These are phyloP conservation scores for Athalia circularis DNA, from an alignment of 2,888 invertebrate genomes.

Conservation along the genomic window DNA sequence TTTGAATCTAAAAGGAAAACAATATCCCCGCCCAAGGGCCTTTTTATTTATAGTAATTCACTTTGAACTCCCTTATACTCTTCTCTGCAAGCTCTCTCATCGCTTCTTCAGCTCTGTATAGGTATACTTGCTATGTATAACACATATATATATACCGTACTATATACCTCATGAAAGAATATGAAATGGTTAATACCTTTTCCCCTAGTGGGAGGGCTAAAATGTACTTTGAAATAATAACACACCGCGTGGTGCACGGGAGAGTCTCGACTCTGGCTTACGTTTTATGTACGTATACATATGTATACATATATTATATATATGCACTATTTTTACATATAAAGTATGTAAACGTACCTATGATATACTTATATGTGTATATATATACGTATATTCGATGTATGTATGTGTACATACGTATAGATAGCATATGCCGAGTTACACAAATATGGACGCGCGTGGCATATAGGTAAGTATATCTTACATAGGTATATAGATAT, in stretches of 20 bases:
- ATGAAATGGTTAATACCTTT: conserved; percentile 40
- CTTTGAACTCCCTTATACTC: conserved; percentile 24
- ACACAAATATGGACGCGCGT: background rate
- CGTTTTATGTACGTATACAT: background rate
- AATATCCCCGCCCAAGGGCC: conserved; percentile 11
- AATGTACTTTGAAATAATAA: conserved; percentile 48
- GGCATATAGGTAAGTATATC: background rate
- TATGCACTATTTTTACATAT: background rate
- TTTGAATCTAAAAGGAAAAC: conserved; percentile 8
- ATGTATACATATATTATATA: background rate
- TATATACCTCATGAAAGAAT: conserved; percentile 30
- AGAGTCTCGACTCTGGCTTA: conserved; percentile 9
- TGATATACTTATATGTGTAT: background rate
- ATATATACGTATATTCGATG: background rate
- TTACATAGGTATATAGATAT: background rate
- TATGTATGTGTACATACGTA: conserved; percentile 2
- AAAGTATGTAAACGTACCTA: background rate
- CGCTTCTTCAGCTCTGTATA: background rate
- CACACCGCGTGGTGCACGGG: conserved; percentile 30
- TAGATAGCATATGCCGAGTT: background rate
- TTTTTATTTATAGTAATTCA: conserved; percentile 12
- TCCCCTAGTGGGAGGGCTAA: conserved; percentile 20
- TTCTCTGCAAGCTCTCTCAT: background rate
- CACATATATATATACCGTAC: background rate
- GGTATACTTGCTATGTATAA: background rate